Percentiles rank a stretch among this genome's conserved stretches.
These are phyloP conservation scores for Coenobita brevimanus DNA, from an alignment of 1,140 invertebrate genomes.

Conservation along the genomic window DNA sequence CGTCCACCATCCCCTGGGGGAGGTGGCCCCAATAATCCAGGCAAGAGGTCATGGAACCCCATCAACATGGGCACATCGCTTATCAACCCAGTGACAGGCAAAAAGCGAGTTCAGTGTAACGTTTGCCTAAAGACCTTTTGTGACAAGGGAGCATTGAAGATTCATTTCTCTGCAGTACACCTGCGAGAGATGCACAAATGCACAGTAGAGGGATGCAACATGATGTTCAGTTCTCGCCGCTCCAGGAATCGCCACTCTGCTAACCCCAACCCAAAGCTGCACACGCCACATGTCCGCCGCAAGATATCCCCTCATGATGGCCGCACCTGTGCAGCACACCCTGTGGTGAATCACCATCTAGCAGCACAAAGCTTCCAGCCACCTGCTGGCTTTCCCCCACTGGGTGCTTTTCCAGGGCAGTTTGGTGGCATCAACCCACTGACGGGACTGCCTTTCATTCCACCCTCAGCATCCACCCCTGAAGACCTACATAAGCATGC, in stretches of 20 bases:
- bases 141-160: constrained; percentile 99
- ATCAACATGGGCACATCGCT: constrained; percentile 90
- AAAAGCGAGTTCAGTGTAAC: constrained; percentile 98
- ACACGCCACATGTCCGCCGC: constrained; percentile 92
- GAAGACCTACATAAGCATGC: constrained; percentile 70
- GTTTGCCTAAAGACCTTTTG: constrained; percentile 99
- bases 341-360: constrained; percentile 78
- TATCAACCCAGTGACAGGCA: constrained; percentile 92
- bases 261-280: constrained; percentile 98
- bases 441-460: constrained; percentile 68
- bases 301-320: constrained; percentile 96
- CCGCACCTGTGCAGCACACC: constrained; percentile 88
- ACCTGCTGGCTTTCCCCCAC: constrained; percentile 67
- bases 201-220: constrained; percentile 98
- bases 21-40: constrained; percentile 75
- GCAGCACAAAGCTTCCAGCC: constrained; percentile 61
- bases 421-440: constrained; percentile 69
- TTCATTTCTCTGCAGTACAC: constrained; percentile 99
- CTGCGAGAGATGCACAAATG: constrained; percentile 99
- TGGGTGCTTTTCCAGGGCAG: constrained; percentile 67
- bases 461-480: constrained; percentile 59
- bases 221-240: constrained; percentile 98
- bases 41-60: constrained; percentile 91
- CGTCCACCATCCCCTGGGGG: constrained; percentile 50
- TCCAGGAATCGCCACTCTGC: constrained; percentile 97